Evolutionary conservation across 2,113 vertebrate genomes (phyloP).

Genomic region (Eptatretus burgeri): DNA sequence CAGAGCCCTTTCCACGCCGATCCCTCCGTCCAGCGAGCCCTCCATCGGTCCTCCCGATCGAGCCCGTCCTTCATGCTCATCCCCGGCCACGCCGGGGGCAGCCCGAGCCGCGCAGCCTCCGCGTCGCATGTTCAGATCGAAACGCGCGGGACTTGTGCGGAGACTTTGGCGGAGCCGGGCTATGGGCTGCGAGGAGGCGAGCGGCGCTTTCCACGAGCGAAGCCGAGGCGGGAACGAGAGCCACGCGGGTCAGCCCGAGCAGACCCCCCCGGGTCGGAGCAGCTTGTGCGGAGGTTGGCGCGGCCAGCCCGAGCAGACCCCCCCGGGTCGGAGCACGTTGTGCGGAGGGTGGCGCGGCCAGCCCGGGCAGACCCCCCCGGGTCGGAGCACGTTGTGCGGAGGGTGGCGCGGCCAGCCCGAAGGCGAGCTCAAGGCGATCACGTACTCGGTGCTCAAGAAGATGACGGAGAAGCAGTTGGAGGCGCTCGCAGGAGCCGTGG

Average conservation of each 20-base stretch:
- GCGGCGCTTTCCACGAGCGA: neutral
- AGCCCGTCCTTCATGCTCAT: neutral
- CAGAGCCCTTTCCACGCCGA: neutral
- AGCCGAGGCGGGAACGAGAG: neutral
- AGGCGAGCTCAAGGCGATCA: conserved; percentile 11
- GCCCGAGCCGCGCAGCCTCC: neutral
- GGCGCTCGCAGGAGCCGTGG: conserved; percentile 16
- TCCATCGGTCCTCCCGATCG: neutral
- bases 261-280: too few relatives aligned
- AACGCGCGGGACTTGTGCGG: conserved; percentile 13
- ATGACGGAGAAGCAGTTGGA: conserved; percentile 18
- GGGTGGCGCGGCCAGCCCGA: conserved; percentile 10
- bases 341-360: conserved; percentile 10
- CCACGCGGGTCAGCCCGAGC: neutral
- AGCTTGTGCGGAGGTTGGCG: too few relatives aligned
- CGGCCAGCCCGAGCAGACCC: too few relatives aligned
- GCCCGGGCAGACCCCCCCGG: too few relatives aligned
- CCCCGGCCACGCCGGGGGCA: conserved; percentile 4
- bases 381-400: too few relatives aligned
- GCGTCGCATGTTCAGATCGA: conserved; percentile 17
- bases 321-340: too few relatives aligned
- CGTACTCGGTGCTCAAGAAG: conserved; percentile 17
- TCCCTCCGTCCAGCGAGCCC: neutral
- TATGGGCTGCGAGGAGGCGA: neutral
- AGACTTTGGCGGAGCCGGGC: conserved; percentile 18